Percentiles rank a stretch among this genome's conserved stretches.
phyloP scores from a whole-genome alignment of 2,888 invertebrate species.

The Cryptops parisi region DNA sequence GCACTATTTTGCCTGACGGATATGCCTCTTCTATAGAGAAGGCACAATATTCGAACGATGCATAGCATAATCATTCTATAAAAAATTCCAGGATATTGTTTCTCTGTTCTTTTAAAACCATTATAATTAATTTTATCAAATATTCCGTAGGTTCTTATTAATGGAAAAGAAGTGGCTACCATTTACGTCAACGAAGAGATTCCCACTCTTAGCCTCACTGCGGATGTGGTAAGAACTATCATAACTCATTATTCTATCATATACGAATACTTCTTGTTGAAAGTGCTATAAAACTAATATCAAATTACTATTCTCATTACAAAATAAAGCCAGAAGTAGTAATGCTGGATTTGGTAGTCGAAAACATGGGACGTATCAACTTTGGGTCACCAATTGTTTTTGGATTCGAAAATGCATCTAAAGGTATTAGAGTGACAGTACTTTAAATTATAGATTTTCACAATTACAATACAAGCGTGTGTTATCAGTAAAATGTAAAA shows the following conservation, averaged over 20 bases:
- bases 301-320: too few relatives aligned
- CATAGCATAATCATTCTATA: too few relatives aligned
- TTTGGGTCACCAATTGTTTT: constrained; percentile 27
- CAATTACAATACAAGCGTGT: too few relatives aligned
- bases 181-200: constrained; percentile 17
- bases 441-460: too few relatives aligned
- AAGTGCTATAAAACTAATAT: too few relatives aligned
- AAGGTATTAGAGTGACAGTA: too few relatives aligned
- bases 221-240: background rate
- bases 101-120: background rate
- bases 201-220: constrained; percentile 1
- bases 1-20: too few relatives aligned
- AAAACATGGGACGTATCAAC: constrained; percentile 37
- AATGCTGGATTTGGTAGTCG: constrained; percentile 35
- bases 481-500: too few relatives aligned
- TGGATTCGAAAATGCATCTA: background rate
- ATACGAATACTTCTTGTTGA: background rate
- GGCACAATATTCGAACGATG: too few relatives aligned
- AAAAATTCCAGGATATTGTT: background rate
- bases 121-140: background rate
- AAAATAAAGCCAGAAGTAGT: background rate
- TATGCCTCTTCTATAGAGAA: too few relatives aligned
- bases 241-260: too few relatives aligned
- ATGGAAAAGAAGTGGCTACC: constrained; percentile 19
- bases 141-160: constrained; percentile 32